Conservation (phyloP, 2,888 invertebrate genomes). For the Apoderus coryli region DNA sequence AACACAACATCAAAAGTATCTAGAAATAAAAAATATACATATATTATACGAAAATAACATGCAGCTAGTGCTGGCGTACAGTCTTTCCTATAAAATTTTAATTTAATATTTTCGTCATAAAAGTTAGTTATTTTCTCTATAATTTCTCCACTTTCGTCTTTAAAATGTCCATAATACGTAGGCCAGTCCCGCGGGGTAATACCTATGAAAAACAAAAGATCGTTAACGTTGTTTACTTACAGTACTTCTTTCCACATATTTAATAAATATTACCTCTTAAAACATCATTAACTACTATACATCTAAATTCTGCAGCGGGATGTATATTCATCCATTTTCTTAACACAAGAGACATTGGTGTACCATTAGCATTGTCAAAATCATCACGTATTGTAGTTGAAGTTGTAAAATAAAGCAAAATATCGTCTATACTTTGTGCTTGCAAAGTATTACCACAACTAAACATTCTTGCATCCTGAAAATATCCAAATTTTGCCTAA, state of each 20-base stretch:
- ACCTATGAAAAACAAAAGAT: conserved; percentile 16
- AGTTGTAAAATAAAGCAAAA: conserved; percentile 25
- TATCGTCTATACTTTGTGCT: conserved; percentile 25
- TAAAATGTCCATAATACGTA: conserved; percentile 28
- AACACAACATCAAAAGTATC: conserved; percentile 28
- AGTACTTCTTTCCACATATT: not conserved
- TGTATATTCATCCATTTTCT: conserved; percentile 30
- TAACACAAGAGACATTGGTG: conserved; percentile 25
- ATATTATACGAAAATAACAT: not conserved
- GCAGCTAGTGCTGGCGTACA: conserved; percentile 23
- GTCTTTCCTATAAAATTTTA: conserved; percentile 23
- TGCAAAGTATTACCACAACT: conserved; percentile 28
- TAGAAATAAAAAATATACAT: conserved; percentile 12
- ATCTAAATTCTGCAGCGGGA: conserved; percentile 31
- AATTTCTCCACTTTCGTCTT: conserved; percentile 26
- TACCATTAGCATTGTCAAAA: conserved; percentile 22
- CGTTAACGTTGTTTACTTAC: conserved; percentile 5
- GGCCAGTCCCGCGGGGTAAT: conserved; percentile 32
- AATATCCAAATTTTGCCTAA: too few species aligned
- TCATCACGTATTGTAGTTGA: conserved; percentile 27
- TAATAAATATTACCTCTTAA: conserved; percentile 25
- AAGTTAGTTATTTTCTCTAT: conserved; percentile 24
- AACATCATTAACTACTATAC: conserved; percentile 28
- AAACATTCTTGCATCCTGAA: conserved; percentile 29
- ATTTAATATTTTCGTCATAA: conserved; percentile 23